phyloP scores from a whole-genome alignment of 2,888 invertebrate genomes.

The Rapana venosa region DNA sequence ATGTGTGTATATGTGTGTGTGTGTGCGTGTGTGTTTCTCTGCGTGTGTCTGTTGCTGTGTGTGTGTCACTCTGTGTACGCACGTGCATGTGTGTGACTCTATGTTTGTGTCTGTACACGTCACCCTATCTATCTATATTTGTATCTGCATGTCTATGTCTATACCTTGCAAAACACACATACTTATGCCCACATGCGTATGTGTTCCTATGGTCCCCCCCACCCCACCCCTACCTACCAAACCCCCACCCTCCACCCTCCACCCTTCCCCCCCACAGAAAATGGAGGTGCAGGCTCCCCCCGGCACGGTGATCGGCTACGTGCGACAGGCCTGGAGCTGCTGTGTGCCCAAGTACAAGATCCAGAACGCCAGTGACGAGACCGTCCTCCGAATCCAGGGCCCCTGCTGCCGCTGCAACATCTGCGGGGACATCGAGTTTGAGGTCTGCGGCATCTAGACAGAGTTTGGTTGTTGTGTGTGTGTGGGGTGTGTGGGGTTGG shows the following conservation, averaged over 20 bases:
- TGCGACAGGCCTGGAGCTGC: conserved; percentile 74
- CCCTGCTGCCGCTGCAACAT: conserved; percentile 86
- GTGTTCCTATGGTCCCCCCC: background rate
- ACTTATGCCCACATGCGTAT: conserved; percentile 47
- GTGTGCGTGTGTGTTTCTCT: no score
- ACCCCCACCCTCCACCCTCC: no score
- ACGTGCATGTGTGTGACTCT: no score
- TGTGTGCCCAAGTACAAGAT: conserved; percentile 73
- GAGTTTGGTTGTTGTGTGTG: no score
- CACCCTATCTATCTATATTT: background rate
- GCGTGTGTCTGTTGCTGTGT: no score
- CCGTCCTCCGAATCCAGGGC: conserved; percentile 70
- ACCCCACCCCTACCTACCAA: no score
- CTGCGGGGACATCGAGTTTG: conserved; percentile 90
- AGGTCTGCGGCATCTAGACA: conserved; percentile 77
- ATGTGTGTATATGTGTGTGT: no score
- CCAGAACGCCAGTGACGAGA: conserved; percentile 69
- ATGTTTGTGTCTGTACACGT: no score
- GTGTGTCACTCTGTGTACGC: no score
- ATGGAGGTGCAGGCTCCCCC: conserved; percentile 74
- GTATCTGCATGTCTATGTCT: background rate
- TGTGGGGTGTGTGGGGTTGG: background rate
- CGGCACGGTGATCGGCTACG: conserved; percentile 72
- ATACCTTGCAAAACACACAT: no score
- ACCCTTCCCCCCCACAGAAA: no score